phyloP scores from a whole-genome alignment of 2,113 vertebrate genomes.

The Trogon melanurus region DNA sequence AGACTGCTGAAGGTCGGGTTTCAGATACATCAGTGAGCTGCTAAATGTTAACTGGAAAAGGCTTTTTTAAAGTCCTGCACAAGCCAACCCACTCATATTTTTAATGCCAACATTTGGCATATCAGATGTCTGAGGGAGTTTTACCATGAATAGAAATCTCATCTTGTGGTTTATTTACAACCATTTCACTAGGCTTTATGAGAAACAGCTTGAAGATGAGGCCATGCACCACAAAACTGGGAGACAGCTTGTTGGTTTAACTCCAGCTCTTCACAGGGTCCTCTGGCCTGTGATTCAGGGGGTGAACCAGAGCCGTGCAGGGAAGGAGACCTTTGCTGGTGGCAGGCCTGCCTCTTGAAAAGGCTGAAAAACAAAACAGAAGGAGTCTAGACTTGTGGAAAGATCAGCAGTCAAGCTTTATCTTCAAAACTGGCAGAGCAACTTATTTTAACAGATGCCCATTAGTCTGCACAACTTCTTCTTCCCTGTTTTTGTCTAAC shows the following conservation, averaged over 20 bases:
- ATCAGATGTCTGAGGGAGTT: not conserved
- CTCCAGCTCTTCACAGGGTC: not conserved
- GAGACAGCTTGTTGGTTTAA: not conserved
- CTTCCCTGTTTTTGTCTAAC: not conserved
- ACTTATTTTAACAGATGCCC: not conserved
- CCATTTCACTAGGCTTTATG: not conserved
- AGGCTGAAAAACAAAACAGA: not conserved
- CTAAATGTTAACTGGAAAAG: constrained; percentile 28
- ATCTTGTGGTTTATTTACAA: constrained; percentile 1
- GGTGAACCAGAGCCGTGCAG: not conserved
- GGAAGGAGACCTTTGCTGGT: accelerated
- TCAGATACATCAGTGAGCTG: constrained; percentile 34
- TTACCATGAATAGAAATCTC: not conserved
- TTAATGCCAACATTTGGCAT: not conserved
- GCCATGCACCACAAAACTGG: not conserved
- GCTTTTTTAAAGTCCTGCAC: not conserved
- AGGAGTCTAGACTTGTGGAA: not conserved
- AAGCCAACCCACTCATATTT: not conserved
- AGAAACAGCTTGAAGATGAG: not conserved
- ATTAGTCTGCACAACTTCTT: not conserved
- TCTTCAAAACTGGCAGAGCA: not conserved
- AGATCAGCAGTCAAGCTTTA: not conserved
- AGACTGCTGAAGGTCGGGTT: constrained; percentile 18
- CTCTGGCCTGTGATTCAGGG: not conserved
- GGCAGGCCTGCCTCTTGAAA: not conserved